These are phyloP conservation scores for Drosophila siamana DNA, from an alignment of 2,888 invertebrate genomes.

Conservation along the genomic window DNA sequence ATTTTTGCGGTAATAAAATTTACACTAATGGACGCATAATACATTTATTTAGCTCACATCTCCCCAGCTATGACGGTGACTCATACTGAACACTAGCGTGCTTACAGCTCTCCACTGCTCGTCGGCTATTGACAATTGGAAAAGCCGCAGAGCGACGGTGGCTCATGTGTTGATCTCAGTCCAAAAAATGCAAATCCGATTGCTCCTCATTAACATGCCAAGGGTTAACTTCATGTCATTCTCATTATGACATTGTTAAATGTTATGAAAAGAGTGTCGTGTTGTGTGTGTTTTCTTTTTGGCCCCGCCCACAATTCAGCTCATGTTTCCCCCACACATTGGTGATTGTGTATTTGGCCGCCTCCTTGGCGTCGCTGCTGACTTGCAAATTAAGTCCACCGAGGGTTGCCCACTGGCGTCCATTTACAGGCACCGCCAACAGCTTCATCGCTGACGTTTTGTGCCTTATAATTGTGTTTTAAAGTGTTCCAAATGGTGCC, in stretches of 20 bases:
- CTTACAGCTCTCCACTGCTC: not conserved
- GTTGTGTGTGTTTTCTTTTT: slow-evolving; percentile 43
- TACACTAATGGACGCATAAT: slow-evolving; percentile 70
- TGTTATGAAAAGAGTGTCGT: slow-evolving; percentile 78
- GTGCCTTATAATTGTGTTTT: slow-evolving; percentile 77
- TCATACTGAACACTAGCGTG: slow-evolving; percentile 19
- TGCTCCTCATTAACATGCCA: slow-evolving; percentile 59
- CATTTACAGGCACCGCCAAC: slow-evolving; percentile 61
- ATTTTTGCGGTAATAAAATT: slow-evolving; percentile 67
- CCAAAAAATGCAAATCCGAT: slow-evolving; percentile 51
- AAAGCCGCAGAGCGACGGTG: slow-evolving; percentile 44
- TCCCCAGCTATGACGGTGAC: slow-evolving; percentile 43
- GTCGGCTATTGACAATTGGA: slow-evolving; percentile 25
- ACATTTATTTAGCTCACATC: slow-evolving; percentile 50
- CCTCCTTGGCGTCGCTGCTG: slow-evolving; percentile 63
- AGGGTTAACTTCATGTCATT: slow-evolving; percentile 56
- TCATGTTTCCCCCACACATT: slow-evolving; percentile 27
- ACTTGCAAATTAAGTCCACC: slow-evolving; percentile 76
- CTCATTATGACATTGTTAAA: slow-evolving; percentile 81
- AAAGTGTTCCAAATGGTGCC: slow-evolving; percentile 60
- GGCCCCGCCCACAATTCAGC: slow-evolving; percentile 6
- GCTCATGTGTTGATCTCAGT: slow-evolving; percentile 34
- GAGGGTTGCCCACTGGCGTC: slow-evolving; percentile 73
- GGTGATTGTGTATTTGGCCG: slow-evolving; percentile 55
- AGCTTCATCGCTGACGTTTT: slow-evolving; percentile 63